phyloP scores from a whole-genome alignment of 2,888 invertebrate species.

The Hypselothyrea guttata region DNA sequence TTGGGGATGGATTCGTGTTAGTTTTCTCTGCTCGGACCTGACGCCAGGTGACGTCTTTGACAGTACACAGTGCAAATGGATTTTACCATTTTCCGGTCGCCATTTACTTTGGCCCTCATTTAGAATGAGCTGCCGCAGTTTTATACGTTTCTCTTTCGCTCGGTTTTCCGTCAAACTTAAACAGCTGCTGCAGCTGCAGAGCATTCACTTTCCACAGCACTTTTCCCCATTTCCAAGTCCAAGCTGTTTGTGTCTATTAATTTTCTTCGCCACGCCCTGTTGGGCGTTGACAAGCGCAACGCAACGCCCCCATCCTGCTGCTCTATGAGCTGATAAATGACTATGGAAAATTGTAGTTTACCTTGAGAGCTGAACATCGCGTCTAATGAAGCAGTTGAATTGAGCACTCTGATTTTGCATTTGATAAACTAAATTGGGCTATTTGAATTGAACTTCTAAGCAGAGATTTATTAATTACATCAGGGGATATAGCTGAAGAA shows the following conservation, averaged over 20 bases:
- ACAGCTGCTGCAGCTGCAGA: conserved; percentile 16
- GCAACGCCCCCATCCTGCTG: not conserved
- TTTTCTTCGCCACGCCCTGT: conserved; percentile 51
- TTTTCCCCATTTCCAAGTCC: conserved; percentile 24
- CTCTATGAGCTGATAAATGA: conserved; percentile 63
- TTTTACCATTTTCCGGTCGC: conserved; percentile 53
- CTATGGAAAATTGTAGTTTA: conserved; percentile 28
- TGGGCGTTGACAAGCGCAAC: conserved; percentile 51
- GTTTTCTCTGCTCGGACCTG: conserved; percentile 3
- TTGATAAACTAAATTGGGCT: not conserved
- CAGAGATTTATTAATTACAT: not conserved
- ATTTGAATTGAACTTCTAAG: not conserved
- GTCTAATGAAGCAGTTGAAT: conserved; percentile 60
- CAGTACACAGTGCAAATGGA: conserved; percentile 69
- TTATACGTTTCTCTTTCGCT: conserved; percentile 28
- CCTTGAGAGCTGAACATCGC: conserved; percentile 33
- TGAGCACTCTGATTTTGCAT: conserved; percentile 50
- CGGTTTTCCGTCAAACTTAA: conserved; percentile 32
- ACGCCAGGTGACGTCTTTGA: conserved; percentile 54
- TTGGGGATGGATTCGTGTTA: too few species aligned
- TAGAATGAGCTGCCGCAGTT: conserved; percentile 52
- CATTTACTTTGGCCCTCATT: conserved; percentile 66
- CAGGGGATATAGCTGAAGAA: too few species aligned
- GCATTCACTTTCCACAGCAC: conserved; percentile 25
- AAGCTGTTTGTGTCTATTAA: conserved; percentile 60